Conservation (phyloP, 2,113 vertebrate genomes). For the Gymnorhina tibicen region DNA sequence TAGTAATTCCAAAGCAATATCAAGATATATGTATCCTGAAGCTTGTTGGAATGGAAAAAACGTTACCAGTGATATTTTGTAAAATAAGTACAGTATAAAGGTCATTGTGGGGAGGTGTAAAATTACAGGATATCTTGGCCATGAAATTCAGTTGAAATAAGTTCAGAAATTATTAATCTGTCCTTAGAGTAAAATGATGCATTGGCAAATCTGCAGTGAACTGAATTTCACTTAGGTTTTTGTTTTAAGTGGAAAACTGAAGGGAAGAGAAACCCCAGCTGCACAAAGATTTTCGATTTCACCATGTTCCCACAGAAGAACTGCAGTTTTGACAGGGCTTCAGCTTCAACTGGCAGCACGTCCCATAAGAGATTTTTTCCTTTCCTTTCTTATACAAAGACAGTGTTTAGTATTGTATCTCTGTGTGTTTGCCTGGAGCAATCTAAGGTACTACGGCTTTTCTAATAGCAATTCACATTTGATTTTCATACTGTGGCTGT, state of each 20-base stretch:
- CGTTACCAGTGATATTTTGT: constrained; percentile 63
- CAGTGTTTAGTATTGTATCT: constrained; percentile 58
- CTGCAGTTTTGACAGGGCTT: constrained; percentile 68
- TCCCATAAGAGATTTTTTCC: constrained; percentile 58
- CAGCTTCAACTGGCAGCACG: constrained; percentile 61
- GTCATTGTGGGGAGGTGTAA: constrained; percentile 57
- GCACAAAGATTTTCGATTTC: constrained; percentile 55
- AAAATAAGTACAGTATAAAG: constrained; percentile 64
- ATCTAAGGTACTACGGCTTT: constrained; percentile 44
- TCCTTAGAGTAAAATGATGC: constrained; percentile 59
- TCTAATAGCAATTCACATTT: constrained; percentile 55
- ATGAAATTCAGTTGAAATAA: constrained; percentile 65
- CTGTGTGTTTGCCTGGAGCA: constrained; percentile 64
- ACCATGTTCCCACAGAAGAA: constrained; percentile 60
- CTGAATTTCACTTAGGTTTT: constrained; percentile 54
- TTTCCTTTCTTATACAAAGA: constrained; percentile 64
- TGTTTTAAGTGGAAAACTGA: constrained; percentile 54
- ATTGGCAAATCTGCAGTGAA: constrained; percentile 51
- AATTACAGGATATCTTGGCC: constrained; percentile 60
- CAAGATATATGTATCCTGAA: constrained; percentile 57
- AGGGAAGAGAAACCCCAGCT: constrained; percentile 39
- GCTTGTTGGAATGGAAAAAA: constrained; percentile 64
- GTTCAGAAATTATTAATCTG: constrained; percentile 64
- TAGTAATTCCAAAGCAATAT: constrained; percentile 58
- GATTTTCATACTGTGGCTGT: constrained; percentile 56